Conservation (phyloP, 2,113 vertebrate species). For the Hypocryptadius cinnamomeus region DNA sequence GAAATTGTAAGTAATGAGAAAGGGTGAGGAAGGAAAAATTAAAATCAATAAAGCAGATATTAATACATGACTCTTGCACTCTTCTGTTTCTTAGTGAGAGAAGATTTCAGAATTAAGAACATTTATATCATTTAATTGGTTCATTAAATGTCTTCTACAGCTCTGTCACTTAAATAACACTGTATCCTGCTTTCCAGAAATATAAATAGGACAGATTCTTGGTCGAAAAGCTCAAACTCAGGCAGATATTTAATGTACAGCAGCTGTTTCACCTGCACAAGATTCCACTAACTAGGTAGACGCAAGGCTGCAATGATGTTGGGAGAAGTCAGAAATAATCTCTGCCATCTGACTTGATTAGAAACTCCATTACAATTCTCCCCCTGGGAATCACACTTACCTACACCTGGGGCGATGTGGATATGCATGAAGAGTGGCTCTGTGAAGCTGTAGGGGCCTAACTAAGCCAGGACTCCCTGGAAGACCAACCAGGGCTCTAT, state of each 20-base stretch:
- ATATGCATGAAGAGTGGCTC: not conserved
- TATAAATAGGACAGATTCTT: not conserved
- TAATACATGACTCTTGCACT: not conserved
- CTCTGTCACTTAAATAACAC: not conserved
- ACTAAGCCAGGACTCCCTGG: not conserved
- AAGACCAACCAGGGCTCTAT: not conserved
- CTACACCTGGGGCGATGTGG: not conserved
- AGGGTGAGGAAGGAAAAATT: not conserved
- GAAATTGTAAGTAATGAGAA: not conserved
- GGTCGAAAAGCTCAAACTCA: not conserved
- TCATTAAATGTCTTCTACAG: not conserved
- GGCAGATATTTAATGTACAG: not conserved
- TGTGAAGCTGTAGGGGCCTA: not conserved
- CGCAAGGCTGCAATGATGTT: fast-evolving
- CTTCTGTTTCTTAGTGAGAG: not conserved
- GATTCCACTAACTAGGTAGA: not conserved
- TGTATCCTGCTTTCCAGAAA: not conserved
- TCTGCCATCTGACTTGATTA: not conserved
- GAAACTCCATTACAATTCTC: not conserved
- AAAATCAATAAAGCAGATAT: not conserved
- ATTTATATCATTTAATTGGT: not conserved
- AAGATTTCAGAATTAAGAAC: not conserved
- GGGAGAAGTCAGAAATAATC: not conserved
- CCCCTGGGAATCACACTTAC: not conserved
- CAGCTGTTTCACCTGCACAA: not conserved